Evolutionary conservation across 2,797 vertebrate species (phyloP), one percentile per base, ranked within the genome.

Genomic region (Platyrinchus mystaceus): DNA sequence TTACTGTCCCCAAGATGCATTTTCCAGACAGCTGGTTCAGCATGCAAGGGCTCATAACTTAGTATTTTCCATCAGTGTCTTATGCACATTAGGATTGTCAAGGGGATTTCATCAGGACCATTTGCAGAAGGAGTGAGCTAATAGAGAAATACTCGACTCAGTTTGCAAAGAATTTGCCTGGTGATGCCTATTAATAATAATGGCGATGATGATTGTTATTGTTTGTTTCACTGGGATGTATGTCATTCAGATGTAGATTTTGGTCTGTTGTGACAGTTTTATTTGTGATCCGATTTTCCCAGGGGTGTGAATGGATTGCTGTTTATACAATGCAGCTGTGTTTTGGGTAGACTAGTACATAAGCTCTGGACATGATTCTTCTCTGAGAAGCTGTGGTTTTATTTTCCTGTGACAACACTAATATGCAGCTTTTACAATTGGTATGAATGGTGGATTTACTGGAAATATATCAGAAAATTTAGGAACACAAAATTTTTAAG

Each of bases 311-410:
- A 91, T 82, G 59, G 34, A 89, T 95, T 91, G 58, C 55, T 86
- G 73, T 91, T 94, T 94, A 47, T 81, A 93, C 70, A 93, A 79
- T 87, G 90, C 90, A 97, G 88, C 86, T 96, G 90, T 96, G 84
- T 93, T 95, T 96, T 94, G 78, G 66, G 64, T 95, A 90, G 84
- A 47, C 86, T 90, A 30, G 44, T 87, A 58, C 22, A 58, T 26
- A 74, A 92, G 32, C 21, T 76, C 41, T 77, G 88, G 92, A 89
- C 95, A 84, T 13, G 18, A 77, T 80, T 93, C 56, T 87, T 79
- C 47, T 84, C 70, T 76, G 52, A 62, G 24, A 90, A 22, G 27
- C 41, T 93, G 55, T 87, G 27, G 27, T 58, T 91, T 89, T 89
- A 63, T 88, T 79, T 92, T 49, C 30, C 39, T 76, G 52, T 58